A percentile compares a stretch with the other conserved stretches of the same genome.
phyloP scores from a whole-genome alignment of 1,140 invertebrate genomes.

The Brachionus asplanchnoidis region DNA sequence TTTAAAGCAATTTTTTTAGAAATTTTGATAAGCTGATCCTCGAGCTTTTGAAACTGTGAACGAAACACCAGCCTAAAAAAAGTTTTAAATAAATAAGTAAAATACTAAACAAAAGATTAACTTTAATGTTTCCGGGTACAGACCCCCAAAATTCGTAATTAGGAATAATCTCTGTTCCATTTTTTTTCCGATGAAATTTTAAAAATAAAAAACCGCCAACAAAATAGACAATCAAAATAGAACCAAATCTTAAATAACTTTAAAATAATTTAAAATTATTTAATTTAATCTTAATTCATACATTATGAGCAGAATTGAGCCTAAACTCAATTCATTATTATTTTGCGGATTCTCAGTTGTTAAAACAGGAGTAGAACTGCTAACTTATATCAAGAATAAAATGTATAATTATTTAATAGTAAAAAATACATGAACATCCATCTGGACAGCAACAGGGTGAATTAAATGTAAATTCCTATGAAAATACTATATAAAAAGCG shows the following conservation, averaged over 20 bases:
- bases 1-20: not conserved
- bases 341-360: not conserved
- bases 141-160: not conserved
- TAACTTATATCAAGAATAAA: too few species aligned
- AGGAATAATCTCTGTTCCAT: not conserved
- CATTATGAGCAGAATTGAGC: conserved; percentile 19
- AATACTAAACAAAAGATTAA: not conserved
- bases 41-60: not conserved
- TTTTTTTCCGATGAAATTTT: not conserved
- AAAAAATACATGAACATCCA: not conserved
- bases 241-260: not conserved
- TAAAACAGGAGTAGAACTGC: too few species aligned
- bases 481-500: not conserved
- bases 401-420: too few species aligned
- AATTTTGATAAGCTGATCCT: not conserved
- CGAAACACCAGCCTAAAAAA: conserved; percentile 2
- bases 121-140: not conserved
- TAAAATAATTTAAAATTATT: not conserved
- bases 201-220: conserved; percentile 3
- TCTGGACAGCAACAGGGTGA: conserved; percentile 37
- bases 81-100: not conserved
- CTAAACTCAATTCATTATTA: not conserved
- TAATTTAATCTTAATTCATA: not conserved
- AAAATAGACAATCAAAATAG: not conserved
- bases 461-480: not conserved